Base-by-base conservation (phyloP, 92 coral and sea anemone species). In the Palythoa heliodiscus region DNA sequence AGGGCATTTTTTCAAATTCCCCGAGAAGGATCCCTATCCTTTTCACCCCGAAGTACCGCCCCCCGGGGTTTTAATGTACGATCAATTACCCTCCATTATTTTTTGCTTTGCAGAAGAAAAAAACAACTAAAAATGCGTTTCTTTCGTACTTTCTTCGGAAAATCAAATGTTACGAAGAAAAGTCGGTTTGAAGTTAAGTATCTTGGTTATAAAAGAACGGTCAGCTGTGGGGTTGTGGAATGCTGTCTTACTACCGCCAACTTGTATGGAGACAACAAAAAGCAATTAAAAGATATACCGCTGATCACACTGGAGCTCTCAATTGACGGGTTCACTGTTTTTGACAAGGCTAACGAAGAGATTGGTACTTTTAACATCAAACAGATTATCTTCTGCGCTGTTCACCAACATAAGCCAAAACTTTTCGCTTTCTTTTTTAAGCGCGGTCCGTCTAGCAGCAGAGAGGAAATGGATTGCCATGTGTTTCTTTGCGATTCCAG, bases 401-500 rank as follows among this genome's bases (percentile, higher is more conserved):
- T 75, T 23, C 64, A 75, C 40, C 14, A 6, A n/a, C 79, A 52
- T 8, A 75, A 29, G 16, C 79, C 79, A 17, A 75, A 75, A 7
- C 52, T 75, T 58, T 75, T 75, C 15, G 60, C 79, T 20, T 52
- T 75, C 8, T 75, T 75, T 29, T 75, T 75, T 75, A 37, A 52
- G 19, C 40, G 16, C 40, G 22, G 35, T 22, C n/a, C 29, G 24
- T 50, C 48, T 64, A 6, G 61, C 79, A 6, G 61, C 15, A 50
- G 39, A 48, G 79, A 54, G 6, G 63, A 39, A 19, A 11, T 75
- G 39, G 61, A 50, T 19, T 75, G 79, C 40, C 79, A 75, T 58
- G 79, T 75, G 47, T 75, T 75, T 48, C 79, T 50, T 48, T 75
- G 79, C 39, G 23, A 22, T n/a, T 75, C 79, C 40, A 50, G 13